Base-by-base conservation (phyloP, 2,888 invertebrate genomes). In the Palloptera scutellata region DNA sequence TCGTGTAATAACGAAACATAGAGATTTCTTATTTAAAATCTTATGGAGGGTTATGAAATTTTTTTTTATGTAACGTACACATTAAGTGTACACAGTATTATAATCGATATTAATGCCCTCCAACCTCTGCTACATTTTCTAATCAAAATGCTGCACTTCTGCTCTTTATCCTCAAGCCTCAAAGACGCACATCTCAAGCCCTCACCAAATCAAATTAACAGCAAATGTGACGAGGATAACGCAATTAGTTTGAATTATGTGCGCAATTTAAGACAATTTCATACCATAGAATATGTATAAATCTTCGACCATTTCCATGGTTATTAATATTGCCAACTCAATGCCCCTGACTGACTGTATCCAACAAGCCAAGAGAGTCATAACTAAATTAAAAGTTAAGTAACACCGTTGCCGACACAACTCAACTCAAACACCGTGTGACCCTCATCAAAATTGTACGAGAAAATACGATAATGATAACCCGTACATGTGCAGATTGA, bases 201-300 rank as follows among this genome's bases (percentile, higher is more conserved):
- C 53, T 17, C 30, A 57, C 51, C 45, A 73, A 73, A 73, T 75
- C 70, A 71, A 72, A 70, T 73, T 70, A 73, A 70, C 70, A 68
- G 64, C 72, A 68, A 75, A 72, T 73, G 73, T 72, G 73, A 67
- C 67, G 68, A 67, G 66, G 68, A 68, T 51, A 64, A 65, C 53
- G 71, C 70, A 81, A 81, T 81, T 80, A 79, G 74, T 74, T 73
- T 75, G 74, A 81, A 76, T 79, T 80, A 81, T 80, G 76, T 75
- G 75, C 67, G 76, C 76, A 78, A 81, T 79, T 81, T 80, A 73
- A 63, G 72, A 74, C 74, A 75, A 75, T 78, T 73, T 74, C 66
- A 64, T 48, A 59, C 48, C 40, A 48, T 57, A 55, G 40, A 51
- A 57, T 64, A 51, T 51, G 55, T 55, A 51, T 64, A 63, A 70